These are phyloP conservation scores for Gymnoscopelus braueri DNA, from an alignment of 2,797 vertebrate genomes.

Conservation along the genomic window DNA sequence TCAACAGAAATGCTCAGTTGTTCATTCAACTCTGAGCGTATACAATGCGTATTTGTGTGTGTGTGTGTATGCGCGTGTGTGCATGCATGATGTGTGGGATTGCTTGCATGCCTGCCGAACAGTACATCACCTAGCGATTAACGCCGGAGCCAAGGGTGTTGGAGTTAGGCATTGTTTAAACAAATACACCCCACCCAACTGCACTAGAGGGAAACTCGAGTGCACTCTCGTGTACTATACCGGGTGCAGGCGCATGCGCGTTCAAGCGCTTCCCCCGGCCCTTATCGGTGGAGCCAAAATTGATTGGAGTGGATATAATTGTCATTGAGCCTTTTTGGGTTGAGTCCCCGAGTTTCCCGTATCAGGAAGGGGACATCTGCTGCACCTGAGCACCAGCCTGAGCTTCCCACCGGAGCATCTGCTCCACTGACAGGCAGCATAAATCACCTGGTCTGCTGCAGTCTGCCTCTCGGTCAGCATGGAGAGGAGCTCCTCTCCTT, in stretches of 20 bases:
- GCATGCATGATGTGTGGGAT: too few relatives aligned
- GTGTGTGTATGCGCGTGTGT: too few relatives aligned
- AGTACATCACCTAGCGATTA: too few relatives aligned
- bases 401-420: slow-evolving; percentile 53
- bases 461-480: slow-evolving; percentile 10
- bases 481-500: slow-evolving; percentile 19
- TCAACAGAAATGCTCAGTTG: too few relatives aligned
- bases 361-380: slow-evolving; percentile 43
- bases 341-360: slow-evolving; percentile 23
- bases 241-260: background rate
- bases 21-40: too few relatives aligned
- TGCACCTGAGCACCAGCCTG: slow-evolving; percentile 32
- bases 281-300: slow-evolving; percentile 9
- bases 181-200: background rate
- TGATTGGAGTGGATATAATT: slow-evolving; percentile 44
- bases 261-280: background rate
- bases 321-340: slow-evolving; percentile 37
- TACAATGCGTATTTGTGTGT: too few relatives aligned
- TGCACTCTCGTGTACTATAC: slow-evolving; percentile 10
- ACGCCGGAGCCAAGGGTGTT: too few relatives aligned
- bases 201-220: slow-evolving; percentile 4
- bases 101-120: too few relatives aligned
- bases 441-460: slow-evolving; percentile 56
- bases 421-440: slow-evolving; percentile 60
- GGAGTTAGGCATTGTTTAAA: too few relatives aligned